Conservation (phyloP, 2,113 vertebrate genomes). For the Nematolebias whitei region DNA sequence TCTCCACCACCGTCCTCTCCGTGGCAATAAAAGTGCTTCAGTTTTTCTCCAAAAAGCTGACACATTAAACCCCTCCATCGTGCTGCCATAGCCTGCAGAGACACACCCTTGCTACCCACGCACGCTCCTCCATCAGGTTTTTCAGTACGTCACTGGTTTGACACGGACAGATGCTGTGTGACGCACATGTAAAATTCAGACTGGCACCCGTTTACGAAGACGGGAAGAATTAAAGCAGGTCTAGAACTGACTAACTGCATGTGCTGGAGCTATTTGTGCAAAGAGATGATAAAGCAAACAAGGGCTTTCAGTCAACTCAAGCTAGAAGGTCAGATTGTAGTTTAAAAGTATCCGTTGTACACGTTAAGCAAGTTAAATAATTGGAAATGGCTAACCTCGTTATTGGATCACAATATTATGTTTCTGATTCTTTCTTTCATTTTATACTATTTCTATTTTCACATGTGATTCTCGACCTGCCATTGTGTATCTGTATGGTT, state of each 20-base stretch:
- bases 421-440: no score
- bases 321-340: background rate
- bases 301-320: constrained; percentile 10
- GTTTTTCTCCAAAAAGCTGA: constrained; percentile 48
- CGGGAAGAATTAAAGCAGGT: background rate
- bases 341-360: background rate
- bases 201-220: constrained; percentile 7
- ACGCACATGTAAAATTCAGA: constrained; percentile 4
- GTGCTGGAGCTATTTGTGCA: constrained; percentile 20
- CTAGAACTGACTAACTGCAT: constrained; percentile 30
- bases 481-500: no score
- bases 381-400: no score
- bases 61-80: constrained; percentile 18
- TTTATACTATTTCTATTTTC: no score
- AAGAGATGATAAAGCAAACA: constrained; percentile 29
- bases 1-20: background rate
- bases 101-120: constrained; percentile 4
- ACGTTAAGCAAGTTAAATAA: background rate
- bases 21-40: constrained; percentile 9
- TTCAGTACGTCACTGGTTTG: constrained; percentile 1
- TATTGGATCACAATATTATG: no score
- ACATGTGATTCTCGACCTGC: no score
- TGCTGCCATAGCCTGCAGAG: constrained; percentile 14
- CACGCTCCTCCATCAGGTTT: constrained; percentile 21
- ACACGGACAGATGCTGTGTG: constrained; percentile 14